A percentile compares a stretch with the other conserved stretches of the same genome.
These are phyloP conservation scores for Pedionomus torquatus DNA, from an alignment of 2,113 vertebrate genomes.

Conservation along the genomic window DNA sequence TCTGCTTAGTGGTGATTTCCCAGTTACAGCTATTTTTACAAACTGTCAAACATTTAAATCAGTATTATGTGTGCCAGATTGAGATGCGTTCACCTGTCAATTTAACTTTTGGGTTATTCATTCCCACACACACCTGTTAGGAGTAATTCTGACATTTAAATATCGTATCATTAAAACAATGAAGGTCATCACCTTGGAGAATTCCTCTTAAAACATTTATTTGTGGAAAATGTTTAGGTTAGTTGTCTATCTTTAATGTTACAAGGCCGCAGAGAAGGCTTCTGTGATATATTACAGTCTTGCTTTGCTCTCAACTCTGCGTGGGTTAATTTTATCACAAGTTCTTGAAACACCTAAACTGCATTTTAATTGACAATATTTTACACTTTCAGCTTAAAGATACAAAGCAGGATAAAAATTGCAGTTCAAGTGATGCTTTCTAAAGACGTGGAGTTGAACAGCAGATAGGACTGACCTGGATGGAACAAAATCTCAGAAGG, in stretches of 20 bases:
- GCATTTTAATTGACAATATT: constrained; percentile 13
- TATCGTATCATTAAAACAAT: neutral
- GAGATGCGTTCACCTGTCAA: neutral
- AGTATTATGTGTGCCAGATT: neutral
- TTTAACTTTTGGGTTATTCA: neutral
- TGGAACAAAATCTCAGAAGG: neutral
- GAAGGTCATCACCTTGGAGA: neutral
- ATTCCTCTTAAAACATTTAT: neutral
- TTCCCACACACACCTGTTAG: neutral
- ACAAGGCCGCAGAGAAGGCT: neutral
- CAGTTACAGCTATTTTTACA: constrained; percentile 35
- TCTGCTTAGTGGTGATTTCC: neutral
- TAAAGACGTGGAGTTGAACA: neutral
- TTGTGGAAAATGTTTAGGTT: neutral
- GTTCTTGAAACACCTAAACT: neutral
- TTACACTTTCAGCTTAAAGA: neutral
- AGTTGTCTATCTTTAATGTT: neutral
- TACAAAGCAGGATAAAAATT: neutral
- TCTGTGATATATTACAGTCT: neutral
- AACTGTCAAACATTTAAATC: neutral
- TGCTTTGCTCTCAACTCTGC: neutral
- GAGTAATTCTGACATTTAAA: neutral
- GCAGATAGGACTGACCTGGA: neutral
- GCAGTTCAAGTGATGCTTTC: neutral
- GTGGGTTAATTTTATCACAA: constrained; percentile 23